Evolutionary conservation across 1,140 invertebrate species (phyloP), one percentile per base, ranked within the genome.

Genomic region (Zaprionus africanus): DNA sequence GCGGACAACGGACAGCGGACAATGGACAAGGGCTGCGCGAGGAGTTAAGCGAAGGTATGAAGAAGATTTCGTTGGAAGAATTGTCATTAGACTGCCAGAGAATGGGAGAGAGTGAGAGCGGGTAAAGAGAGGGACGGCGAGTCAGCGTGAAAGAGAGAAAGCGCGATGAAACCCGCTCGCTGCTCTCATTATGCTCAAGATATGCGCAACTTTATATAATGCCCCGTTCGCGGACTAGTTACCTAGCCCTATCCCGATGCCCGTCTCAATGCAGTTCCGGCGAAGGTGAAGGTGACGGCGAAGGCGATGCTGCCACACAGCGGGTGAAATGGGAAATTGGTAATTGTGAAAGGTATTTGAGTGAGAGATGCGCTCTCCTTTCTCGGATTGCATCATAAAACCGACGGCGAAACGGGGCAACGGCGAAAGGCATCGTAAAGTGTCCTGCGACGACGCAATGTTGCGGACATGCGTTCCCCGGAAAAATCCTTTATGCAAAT

Each of bases 401-500:
- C 68, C 41, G 38, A 51, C 56, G 11, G 43, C 62, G 69, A 59
- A 31, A 69, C 24, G 12, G 26, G 54, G 24, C 36, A 22, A n/a
- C n/a, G n/a, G n/a, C n/a, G n/a, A 59, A 56, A 49, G 60, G 26
- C n/a, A 31, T 76, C 66, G 31, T 69, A 75, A 61, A 68, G 56
- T 53, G 70, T 59, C 56, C 36, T 63, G 66, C 54, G 38, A 76
- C 64, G 69, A 85, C 84, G 82, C 82, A 84, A 84, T 76, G 69
- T 72, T 76, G 74, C 62, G 57, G 66, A 81, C 81, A 58, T 76
- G 76, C 69, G 65, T 84, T 77, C 38, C 57, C 9, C 54, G 70
- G 70, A 75, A 78, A 77, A 69, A 80, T 80, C 80, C 80, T 78
- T 82, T 88, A 88, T 84, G 84, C 84, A 88, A 88, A 87, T 78